Evolutionary conservation across 1,140 invertebrate genomes (phyloP), one percentile per base, ranked within the genome.

Genomic region (Formica exsecta): DNA sequence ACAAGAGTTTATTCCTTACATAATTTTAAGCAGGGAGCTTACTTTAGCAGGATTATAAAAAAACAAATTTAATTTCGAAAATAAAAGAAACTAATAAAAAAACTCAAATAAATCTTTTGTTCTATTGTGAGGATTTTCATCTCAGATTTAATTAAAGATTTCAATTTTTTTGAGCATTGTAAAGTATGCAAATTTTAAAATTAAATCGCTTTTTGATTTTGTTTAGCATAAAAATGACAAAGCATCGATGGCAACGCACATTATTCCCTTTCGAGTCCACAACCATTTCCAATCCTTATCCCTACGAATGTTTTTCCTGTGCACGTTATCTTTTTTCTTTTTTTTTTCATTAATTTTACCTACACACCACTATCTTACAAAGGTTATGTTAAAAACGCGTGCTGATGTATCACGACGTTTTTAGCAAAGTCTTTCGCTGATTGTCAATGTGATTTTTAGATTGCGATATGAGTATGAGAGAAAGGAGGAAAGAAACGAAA

Each of bases 161-260:
- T 11, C 22, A 4, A 59, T 59, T 59, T 59, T 57, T 5, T 32
- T 29, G 16, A 29, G n/a, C 51, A 51, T 51, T 44, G 29, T 7
- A n/a, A 19, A n/a, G 13, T 41, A 64, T 16, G 2, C 1, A 22
- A 19, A 11, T 64, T 74, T 77, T 68, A 76, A 19, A 68, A 29
- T n/a, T 13, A 64, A 83, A 76, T 77, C 29, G 48, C 11, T 38
- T 62, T 86, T 71, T 54, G 2, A 25, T 29, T 89, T 66, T 85
- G 87, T 92, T 64, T 87, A 95, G 93, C 85, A 89, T 68, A 92
- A 89, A 64, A 93, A 92, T 87, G 94, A 94, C 83, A 95, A 93
- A 94, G 93, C 90, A 93, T 95, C 94, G 92, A 94, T 95, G 86
- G 95, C 92, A 89, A 95, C 92, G 6, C 16, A 2, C 19, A 11